These are phyloP conservation scores for Drosophila cracens DNA, from an alignment of 2,888 invertebrate species.

Conservation along the genomic window DNA sequence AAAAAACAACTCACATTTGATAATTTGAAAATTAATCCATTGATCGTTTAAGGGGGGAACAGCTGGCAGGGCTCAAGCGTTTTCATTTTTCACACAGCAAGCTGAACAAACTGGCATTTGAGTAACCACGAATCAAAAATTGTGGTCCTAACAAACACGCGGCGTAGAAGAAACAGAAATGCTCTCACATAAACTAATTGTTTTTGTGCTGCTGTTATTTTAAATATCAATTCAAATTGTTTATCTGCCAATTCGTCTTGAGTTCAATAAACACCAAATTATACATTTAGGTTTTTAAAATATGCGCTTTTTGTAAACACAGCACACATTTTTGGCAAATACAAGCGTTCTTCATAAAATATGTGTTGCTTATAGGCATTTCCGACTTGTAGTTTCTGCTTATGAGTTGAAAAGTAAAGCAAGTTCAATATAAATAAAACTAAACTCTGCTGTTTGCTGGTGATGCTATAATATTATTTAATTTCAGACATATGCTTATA, in stretches of 20 bases:
- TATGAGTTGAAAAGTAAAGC: background rate
- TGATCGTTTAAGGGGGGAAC: slow-evolving; percentile 25
- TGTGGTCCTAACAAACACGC: background rate
- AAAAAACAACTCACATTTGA: background rate
- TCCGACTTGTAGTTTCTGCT: background rate
- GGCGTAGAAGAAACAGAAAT: background rate
- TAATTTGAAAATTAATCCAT: slow-evolving; percentile 33
- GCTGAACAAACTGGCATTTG: background rate
- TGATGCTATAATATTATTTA: background rate
- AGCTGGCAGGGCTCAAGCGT: slow-evolving; percentile 44
- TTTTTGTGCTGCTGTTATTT: background rate
- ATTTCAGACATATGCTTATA: background rate
- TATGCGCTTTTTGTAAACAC: slow-evolving; percentile 4
- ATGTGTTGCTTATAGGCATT: background rate
- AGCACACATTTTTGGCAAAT: background rate
- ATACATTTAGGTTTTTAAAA: slow-evolving; percentile 1
- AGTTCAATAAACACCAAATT: slow-evolving; percentile 5
- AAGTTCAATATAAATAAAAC: background rate
- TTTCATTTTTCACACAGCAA: slow-evolving; percentile 9
- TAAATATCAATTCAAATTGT: slow-evolving; percentile 10
- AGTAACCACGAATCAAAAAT: background rate
- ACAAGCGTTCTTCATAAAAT: background rate
- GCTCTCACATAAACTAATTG: background rate
- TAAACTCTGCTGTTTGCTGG: background rate
- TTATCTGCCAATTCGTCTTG: slow-evolving; percentile 8